Evolutionary conservation across 1,140 invertebrate species (phyloP).

Genomic region (Solen grandis): DNA sequence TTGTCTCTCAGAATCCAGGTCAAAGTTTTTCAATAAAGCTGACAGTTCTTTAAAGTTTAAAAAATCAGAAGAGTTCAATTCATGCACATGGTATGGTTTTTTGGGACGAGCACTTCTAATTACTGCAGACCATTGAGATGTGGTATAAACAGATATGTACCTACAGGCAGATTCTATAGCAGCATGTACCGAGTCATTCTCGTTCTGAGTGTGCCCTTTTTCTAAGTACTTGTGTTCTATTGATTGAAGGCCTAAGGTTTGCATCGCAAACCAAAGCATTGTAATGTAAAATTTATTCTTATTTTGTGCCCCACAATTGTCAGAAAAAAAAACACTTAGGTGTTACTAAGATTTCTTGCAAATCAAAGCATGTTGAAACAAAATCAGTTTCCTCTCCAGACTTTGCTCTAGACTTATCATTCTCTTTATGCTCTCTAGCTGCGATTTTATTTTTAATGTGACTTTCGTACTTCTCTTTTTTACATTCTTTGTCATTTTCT

Average conservation of each 20-base stretch:
- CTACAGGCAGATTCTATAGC: conserved; percentile 28
- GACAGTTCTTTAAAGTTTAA: conserved; percentile 8
- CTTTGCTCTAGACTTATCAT: conserved; percentile 26
- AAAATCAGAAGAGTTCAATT: conserved; percentile 19
- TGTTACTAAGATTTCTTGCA: neutral
- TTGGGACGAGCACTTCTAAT: neutral
- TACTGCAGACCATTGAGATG: conserved; percentile 13
- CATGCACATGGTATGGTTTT: conserved; percentile 5
- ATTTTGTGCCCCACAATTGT: conserved; percentile 2
- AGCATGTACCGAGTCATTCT: conserved; percentile 27
- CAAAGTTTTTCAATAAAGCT: conserved; percentile 18
- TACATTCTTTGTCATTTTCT: neutral
- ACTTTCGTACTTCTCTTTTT: conserved; percentile 3
- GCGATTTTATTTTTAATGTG: neutral
- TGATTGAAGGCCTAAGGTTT: conserved; percentile 10
- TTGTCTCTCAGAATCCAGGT: neutral
- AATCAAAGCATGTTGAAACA: conserved; percentile 14
- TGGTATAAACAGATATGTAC: neutral
- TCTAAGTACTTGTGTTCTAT: conserved; percentile 32
- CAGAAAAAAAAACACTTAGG: conserved; percentile 31
- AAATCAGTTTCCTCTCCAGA: neutral
- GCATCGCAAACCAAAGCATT: conserved; percentile 2
- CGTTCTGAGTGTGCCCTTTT: conserved; percentile 35
- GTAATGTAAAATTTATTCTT: conserved; percentile 3
- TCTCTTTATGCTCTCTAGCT: conserved; percentile 1